Evolutionary conservation across 2,797 vertebrate genomes (phyloP), one percentile per base, ranked within the genome.

Genomic region (Trichosurus vulpecula): DNA sequence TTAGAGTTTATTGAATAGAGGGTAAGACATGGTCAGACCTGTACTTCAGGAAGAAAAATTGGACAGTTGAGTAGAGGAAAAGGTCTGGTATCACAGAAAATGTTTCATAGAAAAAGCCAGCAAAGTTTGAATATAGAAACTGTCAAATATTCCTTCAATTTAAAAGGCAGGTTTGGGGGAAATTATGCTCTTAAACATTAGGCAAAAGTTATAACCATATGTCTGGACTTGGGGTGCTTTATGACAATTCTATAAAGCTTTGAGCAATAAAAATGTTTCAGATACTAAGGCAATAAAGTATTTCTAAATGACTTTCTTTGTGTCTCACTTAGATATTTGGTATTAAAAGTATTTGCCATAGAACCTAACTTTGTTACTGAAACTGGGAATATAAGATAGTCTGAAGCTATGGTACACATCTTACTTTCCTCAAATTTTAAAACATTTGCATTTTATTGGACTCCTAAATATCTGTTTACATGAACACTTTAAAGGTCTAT

Each of bases 241-340:
- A 35, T 96, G 91, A 35, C 0, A 91, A 94, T 93, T 95, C 56
- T 90, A 41, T 81, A 35, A 95, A 14, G 61, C 81, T 53, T 95
- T 19, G 92, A 52, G 55, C 56, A 96, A 25, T 51, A 95, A 52
- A 94, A 95, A 27, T 54, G n/a, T 94, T 96, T 96, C 16, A 87
- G 9, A 96, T 94, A 81, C 92, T 61, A 95, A 94, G 41, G 31
- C 6, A 41, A 95, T 92, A 92, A 92, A 91, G 55, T 94, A 90
- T 91, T 96, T 74, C 29, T 41, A 14, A 94, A 92, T 27, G 90
- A 90, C 54, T 66, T 95, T 74, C 27, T 12, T 81, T 61, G 0
- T 54, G 0, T 58, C 30, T 95, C 27, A 52, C 10, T 51, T 41
- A 52, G 53, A 94, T 91, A 58, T 90, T 41, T 29, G 61, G 16